Percentiles rank a stretch among this genome's conserved stretches.
Evolutionary conservation across 2,888 invertebrate species (phyloP).

Genomic region (Lasius fuliginosus): DNA sequence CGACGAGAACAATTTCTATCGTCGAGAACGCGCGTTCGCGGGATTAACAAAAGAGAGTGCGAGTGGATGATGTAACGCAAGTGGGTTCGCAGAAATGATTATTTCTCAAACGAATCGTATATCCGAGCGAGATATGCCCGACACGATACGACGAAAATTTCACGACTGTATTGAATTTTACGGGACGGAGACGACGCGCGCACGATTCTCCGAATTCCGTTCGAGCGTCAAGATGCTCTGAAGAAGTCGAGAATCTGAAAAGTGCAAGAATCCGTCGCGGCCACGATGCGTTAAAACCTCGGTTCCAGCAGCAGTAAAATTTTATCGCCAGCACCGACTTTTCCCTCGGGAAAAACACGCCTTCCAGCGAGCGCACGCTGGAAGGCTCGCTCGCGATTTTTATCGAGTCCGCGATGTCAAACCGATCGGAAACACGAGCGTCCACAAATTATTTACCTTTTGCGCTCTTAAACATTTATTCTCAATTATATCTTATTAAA

Average conservation of each 20-base stretch:
- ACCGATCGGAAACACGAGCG: background rate
- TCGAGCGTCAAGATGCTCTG: slow-evolving; percentile 3
- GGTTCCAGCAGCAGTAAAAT: slow-evolving; percentile 39
- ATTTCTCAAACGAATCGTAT: background rate
- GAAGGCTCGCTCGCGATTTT: slow-evolving; percentile 4
- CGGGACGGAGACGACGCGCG: background rate
- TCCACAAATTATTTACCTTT: background rate
- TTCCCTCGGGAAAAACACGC: slow-evolving; percentile 10
- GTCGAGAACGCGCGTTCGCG: slow-evolving; percentile 7
- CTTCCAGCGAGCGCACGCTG: background rate
- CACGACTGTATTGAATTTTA: slow-evolving; percentile 44
- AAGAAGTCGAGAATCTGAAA: slow-evolving; percentile 22
- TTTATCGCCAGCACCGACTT: slow-evolving; percentile 30
- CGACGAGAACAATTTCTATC: slow-evolving; percentile 18
- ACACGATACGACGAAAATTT: slow-evolving; percentile 3
- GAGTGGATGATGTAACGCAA: slow-evolving; percentile 13
- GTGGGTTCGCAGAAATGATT: slow-evolving; percentile 1
- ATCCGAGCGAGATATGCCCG: slow-evolving; percentile 10
- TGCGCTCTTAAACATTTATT: background rate
- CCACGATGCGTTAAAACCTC: slow-evolving; percentile 49
- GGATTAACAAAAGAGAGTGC: slow-evolving; percentile 14
- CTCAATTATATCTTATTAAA: background rate
- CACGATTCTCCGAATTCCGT: slow-evolving; percentile 31
- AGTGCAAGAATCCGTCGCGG: slow-evolving; percentile 37
- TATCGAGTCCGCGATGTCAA: slow-evolving; percentile 7